phyloP scores from a whole-genome alignment of 2,888 invertebrate genomes.

The Hemithea aestivaria region DNA sequence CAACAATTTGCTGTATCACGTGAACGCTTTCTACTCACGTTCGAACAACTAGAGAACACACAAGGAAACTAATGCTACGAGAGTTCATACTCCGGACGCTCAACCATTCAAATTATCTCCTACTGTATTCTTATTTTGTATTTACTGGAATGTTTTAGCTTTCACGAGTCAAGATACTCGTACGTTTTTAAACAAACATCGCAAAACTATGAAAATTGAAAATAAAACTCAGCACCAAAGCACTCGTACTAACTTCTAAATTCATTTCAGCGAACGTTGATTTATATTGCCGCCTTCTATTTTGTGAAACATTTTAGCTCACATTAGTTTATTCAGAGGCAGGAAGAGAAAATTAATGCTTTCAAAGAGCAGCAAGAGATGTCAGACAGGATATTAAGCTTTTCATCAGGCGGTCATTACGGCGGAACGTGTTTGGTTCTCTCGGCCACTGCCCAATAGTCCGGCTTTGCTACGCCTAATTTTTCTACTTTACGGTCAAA shows the following conservation, averaged over 20 bases:
- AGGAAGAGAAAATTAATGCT: conserved; percentile 59
- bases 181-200: too few relatives aligned
- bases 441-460: conserved; percentile 28
- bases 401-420: conserved; percentile 55
- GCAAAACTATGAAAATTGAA: too few relatives aligned
- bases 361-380: conserved; percentile 49
- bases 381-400: conserved; percentile 57
- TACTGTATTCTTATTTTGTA: too few relatives aligned
- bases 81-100: not conserved
- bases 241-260: not conserved
- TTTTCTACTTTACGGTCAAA: conserved; percentile 34
- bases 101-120: not conserved
- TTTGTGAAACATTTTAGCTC: conserved; percentile 27
- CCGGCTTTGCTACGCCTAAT: conserved; percentile 31
- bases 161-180: too few relatives aligned
- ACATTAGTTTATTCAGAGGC: conserved; percentile 50
- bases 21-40: conserved; percentile 33
- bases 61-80: conserved; percentile 2
- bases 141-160: too few relatives aligned
- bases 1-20: conserved; percentile 53
- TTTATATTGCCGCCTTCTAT: conserved; percentile 19
- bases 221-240: too few relatives aligned
- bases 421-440: conserved; percentile 28
- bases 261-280: conserved; percentile 25
- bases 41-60: conserved; percentile 11